These are phyloP conservation scores for Galeruca laticollis DNA, from an alignment of 2,888 invertebrate species.

Conservation along the genomic window DNA sequence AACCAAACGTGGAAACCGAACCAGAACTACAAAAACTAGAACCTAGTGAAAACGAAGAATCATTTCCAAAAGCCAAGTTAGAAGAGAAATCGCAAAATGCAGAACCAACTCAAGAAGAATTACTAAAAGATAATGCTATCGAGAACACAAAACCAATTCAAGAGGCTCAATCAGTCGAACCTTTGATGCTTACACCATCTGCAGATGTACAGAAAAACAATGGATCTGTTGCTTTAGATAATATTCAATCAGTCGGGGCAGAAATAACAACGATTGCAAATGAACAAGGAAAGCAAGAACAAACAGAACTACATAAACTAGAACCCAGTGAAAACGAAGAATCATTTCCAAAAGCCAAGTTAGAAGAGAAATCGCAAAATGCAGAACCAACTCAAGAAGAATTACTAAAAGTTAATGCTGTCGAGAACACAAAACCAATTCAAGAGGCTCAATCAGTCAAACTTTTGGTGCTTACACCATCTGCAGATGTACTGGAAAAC, in stretches of 20 bases:
- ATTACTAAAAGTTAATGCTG: no score
- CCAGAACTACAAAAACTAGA: neutral
- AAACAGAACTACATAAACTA: neutral
- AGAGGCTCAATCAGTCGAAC: neutral
- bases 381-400: no score
- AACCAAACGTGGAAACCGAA: slow-evolving; percentile 29
- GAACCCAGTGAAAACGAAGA: neutral
- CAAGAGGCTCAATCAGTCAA: neutral
- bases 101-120: neutral
- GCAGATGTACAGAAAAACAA: neutral
- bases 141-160: neutral
- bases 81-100: slow-evolving; percentile 26
- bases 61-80: slow-evolving; percentile 30
- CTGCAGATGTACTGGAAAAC: neutral
- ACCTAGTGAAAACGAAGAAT: slow-evolving; percentile 4
- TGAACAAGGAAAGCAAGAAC: neutral
- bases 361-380: slow-evolving; percentile 26
- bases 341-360: slow-evolving; percentile 22
- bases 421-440: no score
- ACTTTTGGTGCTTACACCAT: neutral
- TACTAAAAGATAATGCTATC: neutral
- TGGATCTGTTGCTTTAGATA: neutral
- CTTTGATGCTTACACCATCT: neutral
- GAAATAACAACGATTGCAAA: neutral
- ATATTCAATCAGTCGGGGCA: neutral